Percentiles rank a stretch among this genome's conserved stretches.
Conservation (phyloP, 2,113 vertebrate species). For the Anguilla rostrata region DNA sequence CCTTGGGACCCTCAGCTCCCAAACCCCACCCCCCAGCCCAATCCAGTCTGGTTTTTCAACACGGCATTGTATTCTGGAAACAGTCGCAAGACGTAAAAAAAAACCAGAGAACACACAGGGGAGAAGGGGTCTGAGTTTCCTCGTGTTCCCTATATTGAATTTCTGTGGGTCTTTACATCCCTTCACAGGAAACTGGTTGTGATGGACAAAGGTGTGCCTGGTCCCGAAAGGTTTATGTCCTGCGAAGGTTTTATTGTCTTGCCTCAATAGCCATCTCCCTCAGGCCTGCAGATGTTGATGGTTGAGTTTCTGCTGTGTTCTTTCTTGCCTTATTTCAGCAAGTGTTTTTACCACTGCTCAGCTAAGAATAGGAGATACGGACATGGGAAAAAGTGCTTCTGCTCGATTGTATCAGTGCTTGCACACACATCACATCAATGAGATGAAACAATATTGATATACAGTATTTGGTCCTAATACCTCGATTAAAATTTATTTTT, state of each 20-base stretch:
- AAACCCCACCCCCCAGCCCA: not conserved
- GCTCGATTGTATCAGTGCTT: not conserved
- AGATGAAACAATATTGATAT: not conserved
- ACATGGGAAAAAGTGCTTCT: not conserved
- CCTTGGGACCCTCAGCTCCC: conserved; percentile 11
- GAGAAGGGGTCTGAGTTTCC: conserved; percentile 67
- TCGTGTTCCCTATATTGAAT: conserved; percentile 66
- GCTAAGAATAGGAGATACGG: not conserved
- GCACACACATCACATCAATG: not conserved
- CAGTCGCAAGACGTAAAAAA: conserved; percentile 67
- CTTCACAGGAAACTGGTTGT: conserved; percentile 57
- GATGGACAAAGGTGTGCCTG: conserved; percentile 43
- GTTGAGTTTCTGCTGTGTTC: not conserved
- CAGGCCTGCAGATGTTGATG: conserved; percentile 3
- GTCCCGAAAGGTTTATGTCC: not conserved
- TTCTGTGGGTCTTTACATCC: conserved; percentile 62
- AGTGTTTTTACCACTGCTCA: not conserved
- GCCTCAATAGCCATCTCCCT: not conserved
- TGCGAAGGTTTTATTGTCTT: not conserved
- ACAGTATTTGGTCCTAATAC: not conserved
- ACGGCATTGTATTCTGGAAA: conserved; percentile 34
- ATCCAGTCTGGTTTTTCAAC: not conserved
- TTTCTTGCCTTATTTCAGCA: not conserved
- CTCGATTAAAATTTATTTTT: not conserved
- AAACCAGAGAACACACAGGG: conserved; percentile 68